Conservation (phyloP, 2,113 vertebrate genomes). For the Cebus imitator region DNA sequence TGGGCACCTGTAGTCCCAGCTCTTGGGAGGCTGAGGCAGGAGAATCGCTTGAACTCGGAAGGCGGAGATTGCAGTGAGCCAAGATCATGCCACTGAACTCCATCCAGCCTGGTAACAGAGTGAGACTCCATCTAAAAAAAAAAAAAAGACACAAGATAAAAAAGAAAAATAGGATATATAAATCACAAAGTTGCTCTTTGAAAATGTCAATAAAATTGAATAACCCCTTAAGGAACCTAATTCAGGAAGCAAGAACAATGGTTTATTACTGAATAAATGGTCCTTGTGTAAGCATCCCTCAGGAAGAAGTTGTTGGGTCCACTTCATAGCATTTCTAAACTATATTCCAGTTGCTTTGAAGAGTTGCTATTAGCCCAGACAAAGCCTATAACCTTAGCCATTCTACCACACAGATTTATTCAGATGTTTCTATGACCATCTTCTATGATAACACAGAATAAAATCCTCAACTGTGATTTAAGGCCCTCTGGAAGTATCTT, state of each 20-base stretch:
- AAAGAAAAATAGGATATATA: not conserved
- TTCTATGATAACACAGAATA: not conserved
- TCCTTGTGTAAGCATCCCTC: not conserved
- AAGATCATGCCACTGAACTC: too few relatives aligned
- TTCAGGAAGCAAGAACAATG: not conserved
- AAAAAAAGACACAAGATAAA: not conserved
- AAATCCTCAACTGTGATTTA: not conserved
- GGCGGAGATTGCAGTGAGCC: too few relatives aligned
- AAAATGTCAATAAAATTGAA: not conserved
- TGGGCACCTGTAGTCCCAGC: too few relatives aligned
- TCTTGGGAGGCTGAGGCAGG: too few relatives aligned
- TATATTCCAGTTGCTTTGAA: not conserved
- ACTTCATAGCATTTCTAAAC: not conserved
- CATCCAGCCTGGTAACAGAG: too few relatives aligned
- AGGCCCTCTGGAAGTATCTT: not conserved
- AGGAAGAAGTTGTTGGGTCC: not conserved
- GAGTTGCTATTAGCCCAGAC: not conserved
- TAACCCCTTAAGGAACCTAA: not conserved
- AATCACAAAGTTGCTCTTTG: not conserved
- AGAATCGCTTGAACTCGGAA: too few relatives aligned
- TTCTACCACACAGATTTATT: not conserved
- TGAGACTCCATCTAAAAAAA: not conserved
- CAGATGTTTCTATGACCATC: not conserved
- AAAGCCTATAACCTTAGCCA: not conserved
- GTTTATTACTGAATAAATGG: not conserved